A percentile compares a stretch with the other conserved stretches of the same genome.
phyloP scores from a whole-genome alignment of 2,113 vertebrate genomes.

The Brachypodius melanocephalos region DNA sequence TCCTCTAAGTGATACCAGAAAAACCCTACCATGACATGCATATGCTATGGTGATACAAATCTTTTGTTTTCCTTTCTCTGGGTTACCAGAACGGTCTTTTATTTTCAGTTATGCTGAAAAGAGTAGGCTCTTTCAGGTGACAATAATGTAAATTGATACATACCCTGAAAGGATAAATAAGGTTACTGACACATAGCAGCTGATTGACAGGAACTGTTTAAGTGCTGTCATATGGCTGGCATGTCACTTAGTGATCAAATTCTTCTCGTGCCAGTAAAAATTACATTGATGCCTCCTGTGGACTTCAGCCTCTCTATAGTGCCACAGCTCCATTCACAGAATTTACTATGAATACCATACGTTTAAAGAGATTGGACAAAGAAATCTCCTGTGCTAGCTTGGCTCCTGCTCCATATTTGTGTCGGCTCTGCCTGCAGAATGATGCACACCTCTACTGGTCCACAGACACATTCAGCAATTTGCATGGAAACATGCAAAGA shows the following conservation, averaged over 20 bases:
- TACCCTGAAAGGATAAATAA: constrained; percentile 48
- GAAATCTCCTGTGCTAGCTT: background rate
- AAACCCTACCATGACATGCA: background rate
- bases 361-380: background rate
- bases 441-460: background rate
- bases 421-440: background rate
- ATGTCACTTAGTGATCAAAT: constrained; percentile 47
- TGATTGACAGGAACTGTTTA: constrained; percentile 57
- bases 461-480: background rate
- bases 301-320: background rate
- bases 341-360: background rate
- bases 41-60: background rate
- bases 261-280: constrained; percentile 48
- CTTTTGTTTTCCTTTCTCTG: constrained; percentile 3
- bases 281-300: background rate
- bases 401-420: background rate
- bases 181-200: constrained; percentile 6
- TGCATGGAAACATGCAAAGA: background rate
- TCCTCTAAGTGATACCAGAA: background rate
- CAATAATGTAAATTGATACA: constrained; percentile 27
- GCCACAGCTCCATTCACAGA: background rate
- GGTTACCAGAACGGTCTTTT: background rate
- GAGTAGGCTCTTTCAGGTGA: constrained; percentile 4
- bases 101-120: constrained; percentile 18
- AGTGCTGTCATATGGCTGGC: constrained; percentile 32